Percentiles rank a stretch among this genome's conserved stretches.
phyloP scores from a whole-genome alignment of 2,888 invertebrate species.

The Balanococcus diminutus region DNA sequence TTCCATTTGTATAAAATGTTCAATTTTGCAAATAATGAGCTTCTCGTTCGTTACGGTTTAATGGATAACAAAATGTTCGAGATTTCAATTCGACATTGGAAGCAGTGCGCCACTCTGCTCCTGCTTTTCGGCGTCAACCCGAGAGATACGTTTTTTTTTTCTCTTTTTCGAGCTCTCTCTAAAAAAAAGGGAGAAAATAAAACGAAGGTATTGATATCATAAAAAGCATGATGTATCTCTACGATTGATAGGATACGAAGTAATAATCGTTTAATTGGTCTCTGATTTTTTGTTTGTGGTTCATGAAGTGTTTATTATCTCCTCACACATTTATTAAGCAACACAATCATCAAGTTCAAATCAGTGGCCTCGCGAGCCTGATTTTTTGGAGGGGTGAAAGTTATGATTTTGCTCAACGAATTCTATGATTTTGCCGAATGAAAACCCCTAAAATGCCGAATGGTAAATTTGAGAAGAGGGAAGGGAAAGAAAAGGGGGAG shows the following conservation, averaged over 20 bases:
- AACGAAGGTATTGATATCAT: not conserved
- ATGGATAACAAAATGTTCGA: constrained; percentile 15
- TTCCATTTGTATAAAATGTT: constrained; percentile 11
- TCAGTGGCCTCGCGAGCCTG: too few species aligned
- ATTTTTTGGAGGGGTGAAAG: too few species aligned
- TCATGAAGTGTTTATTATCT: not conserved
- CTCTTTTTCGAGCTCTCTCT: not conserved
- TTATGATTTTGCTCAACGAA: too few species aligned
- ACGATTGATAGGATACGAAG: not conserved
- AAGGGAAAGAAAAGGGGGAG: too few species aligned
- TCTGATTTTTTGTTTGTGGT: not conserved
- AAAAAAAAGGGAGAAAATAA: not conserved
- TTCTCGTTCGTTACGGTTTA: constrained; percentile 15
- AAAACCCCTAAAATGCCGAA: too few species aligned
- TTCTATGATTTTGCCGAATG: too few species aligned
- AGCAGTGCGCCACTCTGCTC: not conserved
- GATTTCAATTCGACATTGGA: not conserved
- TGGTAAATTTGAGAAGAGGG: too few species aligned
- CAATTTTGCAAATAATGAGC: constrained; percentile 25
- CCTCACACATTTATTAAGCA: not conserved
- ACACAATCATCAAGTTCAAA: too few species aligned
- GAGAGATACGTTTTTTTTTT: not conserved
- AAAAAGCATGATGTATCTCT: not conserved
- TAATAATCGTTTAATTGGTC: not conserved
- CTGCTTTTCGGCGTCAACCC: not conserved